Conservation (phyloP, 2,888 invertebrate genomes). For the Conistra vaccinii region DNA sequence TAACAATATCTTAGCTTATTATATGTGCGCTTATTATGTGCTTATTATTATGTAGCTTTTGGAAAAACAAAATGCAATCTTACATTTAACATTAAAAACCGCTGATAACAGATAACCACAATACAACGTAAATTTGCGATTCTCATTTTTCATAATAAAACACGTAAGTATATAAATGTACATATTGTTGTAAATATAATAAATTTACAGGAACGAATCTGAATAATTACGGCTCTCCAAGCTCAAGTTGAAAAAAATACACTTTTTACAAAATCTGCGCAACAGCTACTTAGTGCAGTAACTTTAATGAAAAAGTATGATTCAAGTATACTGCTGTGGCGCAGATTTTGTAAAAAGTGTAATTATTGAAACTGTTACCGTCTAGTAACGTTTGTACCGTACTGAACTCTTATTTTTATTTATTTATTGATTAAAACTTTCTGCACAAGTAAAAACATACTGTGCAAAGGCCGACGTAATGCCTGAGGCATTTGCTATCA, state of each 20-base stretch:
- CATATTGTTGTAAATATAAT: background rate
- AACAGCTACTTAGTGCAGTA: background rate
- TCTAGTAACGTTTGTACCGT: too few relatives aligned
- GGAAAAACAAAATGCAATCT: too few relatives aligned
- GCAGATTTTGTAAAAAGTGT: too few relatives aligned
- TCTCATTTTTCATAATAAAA: conserved; percentile 31
- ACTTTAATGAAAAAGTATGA: background rate
- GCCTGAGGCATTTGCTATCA: too few relatives aligned
- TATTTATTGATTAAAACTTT: too few relatives aligned
- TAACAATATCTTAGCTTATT: background rate
- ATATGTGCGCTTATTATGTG: too few relatives aligned
- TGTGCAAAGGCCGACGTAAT: too few relatives aligned
- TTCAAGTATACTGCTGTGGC: too few relatives aligned
- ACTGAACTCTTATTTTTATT: too few relatives aligned
- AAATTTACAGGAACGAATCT: background rate
- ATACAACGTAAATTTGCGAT: background rate
- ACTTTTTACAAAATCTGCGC: background rate
- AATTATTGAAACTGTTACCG: too few relatives aligned
- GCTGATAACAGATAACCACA: conserved; percentile 3
- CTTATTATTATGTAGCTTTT: too few relatives aligned
- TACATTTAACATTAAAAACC: conserved; percentile 10
- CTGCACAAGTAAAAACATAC: too few relatives aligned
- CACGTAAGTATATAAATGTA: background rate
- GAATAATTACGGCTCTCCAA: background rate
- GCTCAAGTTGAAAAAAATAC: background rate